Percentiles rank a stretch among this genome's conserved stretches.
These are phyloP conservation scores for Blastomussa wellsi DNA, from an alignment of 92 coral and sea anemone species.

Conservation along the genomic window DNA sequence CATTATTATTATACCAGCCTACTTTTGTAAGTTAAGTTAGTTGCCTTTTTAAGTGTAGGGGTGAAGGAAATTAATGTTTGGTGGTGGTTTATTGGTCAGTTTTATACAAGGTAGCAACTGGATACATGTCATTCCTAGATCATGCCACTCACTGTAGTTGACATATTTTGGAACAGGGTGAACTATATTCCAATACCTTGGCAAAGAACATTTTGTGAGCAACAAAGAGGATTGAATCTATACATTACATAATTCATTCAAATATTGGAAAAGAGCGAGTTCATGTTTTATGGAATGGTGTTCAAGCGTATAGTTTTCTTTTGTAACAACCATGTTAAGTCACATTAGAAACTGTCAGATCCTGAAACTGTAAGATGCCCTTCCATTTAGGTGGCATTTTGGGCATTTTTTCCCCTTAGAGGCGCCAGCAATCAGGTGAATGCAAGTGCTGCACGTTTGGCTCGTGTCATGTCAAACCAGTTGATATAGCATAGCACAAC, in stretches of 20 bases:
- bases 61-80: no score
- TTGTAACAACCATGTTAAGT: background rate
- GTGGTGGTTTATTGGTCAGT: conserved; percentile 7
- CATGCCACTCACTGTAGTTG: background rate
- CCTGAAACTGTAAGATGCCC: background rate
- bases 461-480: background rate
- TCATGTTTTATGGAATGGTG: background rate
- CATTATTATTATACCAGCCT: background rate
- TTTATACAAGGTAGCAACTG: background rate
- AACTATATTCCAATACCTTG: background rate
- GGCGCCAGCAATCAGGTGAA: background rate
- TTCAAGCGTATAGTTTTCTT: background rate
- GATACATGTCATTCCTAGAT: background rate
- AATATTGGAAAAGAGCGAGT: background rate
- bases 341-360: background rate
- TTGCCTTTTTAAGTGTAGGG: background rate
- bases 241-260: background rate
- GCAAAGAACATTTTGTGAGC: background rate
- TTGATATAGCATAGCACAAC: background rate
- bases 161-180: background rate
- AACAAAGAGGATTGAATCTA: background rate
- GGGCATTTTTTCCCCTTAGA: conserved; percentile 1
- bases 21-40: background rate
- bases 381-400: conserved; percentile 12
- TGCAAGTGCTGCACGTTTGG: background rate